Evolutionary conservation across 2,113 vertebrate species (phyloP).

Genomic region (Apeltes quadracus): DNA sequence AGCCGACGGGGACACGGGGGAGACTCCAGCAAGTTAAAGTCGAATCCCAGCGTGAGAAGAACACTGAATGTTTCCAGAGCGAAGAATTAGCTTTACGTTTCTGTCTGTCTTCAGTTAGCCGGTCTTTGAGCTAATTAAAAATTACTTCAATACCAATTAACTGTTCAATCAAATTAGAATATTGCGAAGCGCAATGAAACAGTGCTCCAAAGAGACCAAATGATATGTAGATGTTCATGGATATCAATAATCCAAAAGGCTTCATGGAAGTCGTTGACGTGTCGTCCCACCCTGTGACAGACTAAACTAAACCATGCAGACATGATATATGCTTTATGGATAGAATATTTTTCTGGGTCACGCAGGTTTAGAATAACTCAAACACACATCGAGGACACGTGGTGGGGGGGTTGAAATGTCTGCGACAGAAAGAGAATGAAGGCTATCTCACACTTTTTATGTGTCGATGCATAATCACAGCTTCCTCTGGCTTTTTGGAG

Average conservation of each 20-base stretch:
- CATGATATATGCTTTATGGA: conserved; percentile 23
- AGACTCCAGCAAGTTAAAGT: background rate
- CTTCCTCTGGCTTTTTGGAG: no score
- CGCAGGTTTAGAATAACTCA: conserved; percentile 42
- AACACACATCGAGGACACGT: conserved; percentile 2
- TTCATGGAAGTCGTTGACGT: background rate
- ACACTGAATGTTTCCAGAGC: background rate
- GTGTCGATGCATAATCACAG: no score
- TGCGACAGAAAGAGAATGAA: no score
- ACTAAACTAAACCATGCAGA: conserved; percentile 16
- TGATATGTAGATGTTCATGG: background rate
- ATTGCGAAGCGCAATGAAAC: no score
- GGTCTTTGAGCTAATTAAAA: background rate
- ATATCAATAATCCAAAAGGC: background rate
- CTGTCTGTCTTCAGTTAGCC: background rate
- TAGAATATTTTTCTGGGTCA: conserved; percentile 56
- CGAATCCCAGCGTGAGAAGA: no score
- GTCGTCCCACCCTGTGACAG: background rate
- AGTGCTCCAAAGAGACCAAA: background rate
- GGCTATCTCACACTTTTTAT: no score
- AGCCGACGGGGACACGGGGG: background rate
- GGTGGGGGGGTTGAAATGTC: background rate
- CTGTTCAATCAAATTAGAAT: background rate
- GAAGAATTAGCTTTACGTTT: background rate
- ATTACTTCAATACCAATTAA: background rate